A percentile compares a stretch with the other conserved stretches of the same genome.
phyloP scores from a whole-genome alignment of 2,113 vertebrate genomes.

The Megaceryle maxima region DNA sequence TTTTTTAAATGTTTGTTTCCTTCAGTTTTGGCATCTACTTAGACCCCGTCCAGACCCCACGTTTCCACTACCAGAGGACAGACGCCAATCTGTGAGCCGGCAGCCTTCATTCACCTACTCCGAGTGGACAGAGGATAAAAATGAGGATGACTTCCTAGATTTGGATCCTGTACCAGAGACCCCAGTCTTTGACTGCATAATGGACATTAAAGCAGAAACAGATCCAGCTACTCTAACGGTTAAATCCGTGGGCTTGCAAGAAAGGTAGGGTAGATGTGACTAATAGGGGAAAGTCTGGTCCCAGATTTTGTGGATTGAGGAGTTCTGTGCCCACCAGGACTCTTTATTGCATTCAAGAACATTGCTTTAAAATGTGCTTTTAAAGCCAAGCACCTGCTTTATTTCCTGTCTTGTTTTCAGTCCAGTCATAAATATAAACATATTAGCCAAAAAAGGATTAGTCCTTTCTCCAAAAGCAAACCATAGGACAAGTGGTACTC shows the following conservation, averaged over 20 bases:
- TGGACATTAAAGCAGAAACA: constrained; percentile 85
- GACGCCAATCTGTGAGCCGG: constrained; percentile 93
- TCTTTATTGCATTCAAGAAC: background rate
- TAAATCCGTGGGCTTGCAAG: constrained; percentile 93
- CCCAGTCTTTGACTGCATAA: constrained; percentile 88
- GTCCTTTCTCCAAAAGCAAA: background rate
- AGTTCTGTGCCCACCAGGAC: background rate
- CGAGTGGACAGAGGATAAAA: constrained; percentile 92
- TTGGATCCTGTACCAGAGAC: constrained; percentile 88
- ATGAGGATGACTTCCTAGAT: constrained; percentile 89
- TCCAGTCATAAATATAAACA: background rate
- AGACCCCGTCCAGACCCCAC: constrained; percentile 59
- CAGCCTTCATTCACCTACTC: constrained; percentile 98
- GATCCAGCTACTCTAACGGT: constrained; percentile 89
- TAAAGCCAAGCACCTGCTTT: background rate
- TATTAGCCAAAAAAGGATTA: background rate
- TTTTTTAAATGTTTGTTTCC: constrained; percentile 30
- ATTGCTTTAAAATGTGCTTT: background rate
- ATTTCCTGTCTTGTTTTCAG: background rate
- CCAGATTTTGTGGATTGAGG: background rate
- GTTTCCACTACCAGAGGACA: constrained; percentile 76
- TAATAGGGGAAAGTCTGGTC: background rate
- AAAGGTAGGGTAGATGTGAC: constrained; percentile 82
- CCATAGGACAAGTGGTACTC: background rate
- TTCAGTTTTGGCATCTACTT: constrained; percentile 80